Conservation (phyloP, 2,888 invertebrate genomes). For the Eugnorisma glareosa region DNA sequence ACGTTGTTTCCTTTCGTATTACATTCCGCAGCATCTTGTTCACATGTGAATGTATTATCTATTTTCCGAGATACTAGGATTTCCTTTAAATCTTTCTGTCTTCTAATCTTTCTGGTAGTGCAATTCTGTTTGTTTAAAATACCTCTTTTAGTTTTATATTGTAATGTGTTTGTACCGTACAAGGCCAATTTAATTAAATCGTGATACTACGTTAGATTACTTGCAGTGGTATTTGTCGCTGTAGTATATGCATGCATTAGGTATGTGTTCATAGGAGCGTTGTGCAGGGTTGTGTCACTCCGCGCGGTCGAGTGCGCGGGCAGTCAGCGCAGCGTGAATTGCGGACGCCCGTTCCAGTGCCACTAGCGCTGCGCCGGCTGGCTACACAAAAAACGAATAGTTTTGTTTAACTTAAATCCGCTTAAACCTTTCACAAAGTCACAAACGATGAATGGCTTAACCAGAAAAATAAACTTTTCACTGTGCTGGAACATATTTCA, state of each 20-base stretch:
- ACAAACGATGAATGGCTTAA: conserved; percentile 44
- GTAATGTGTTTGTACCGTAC: background rate
- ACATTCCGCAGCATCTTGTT: conserved; percentile 79
- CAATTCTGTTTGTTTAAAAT: conserved; percentile 34
- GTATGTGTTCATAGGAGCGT: conserved; percentile 62
- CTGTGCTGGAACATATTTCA: conserved; percentile 36
- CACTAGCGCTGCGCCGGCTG: conserved; percentile 64
- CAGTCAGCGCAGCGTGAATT: conserved; percentile 80
- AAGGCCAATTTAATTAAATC: background rate
- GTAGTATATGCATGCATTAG: conserved; percentile 35
- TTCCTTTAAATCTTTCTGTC: conserved; percentile 37
- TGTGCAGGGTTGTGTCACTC: conserved; percentile 71
- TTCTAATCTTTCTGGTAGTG: background rate
- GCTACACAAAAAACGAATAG: conserved; percentile 66
- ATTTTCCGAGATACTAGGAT: conserved; percentile 56
- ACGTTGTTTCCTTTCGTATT: conserved; percentile 82
- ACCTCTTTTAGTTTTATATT: background rate
- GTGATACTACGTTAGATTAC: background rate
- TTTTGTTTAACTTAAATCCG: conserved; percentile 58
- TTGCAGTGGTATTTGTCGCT: conserved; percentile 25
- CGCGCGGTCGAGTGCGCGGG: conserved; percentile 72
- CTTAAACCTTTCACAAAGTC: conserved; percentile 52
- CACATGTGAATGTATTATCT: conserved; percentile 67
- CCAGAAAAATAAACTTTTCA: conserved; percentile 39
- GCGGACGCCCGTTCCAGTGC: conserved; percentile 73